These are phyloP conservation scores for Lasioglossum morio DNA, from an alignment of 2,888 invertebrate species.

Conservation along the genomic window DNA sequence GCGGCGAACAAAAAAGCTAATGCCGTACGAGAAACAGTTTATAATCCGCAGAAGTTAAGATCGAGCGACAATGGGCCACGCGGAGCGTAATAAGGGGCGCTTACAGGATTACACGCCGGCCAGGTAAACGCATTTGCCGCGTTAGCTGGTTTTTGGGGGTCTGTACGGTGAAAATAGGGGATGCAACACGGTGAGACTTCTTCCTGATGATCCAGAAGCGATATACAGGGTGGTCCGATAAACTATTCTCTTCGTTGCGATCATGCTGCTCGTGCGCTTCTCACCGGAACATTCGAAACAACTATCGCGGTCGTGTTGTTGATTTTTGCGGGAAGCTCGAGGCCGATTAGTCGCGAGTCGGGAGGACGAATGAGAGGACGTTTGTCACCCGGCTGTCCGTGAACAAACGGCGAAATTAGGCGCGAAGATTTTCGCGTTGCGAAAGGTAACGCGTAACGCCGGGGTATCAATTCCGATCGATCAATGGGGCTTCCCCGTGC, in stretches of 20 bases:
- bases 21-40: constrained; percentile 80
- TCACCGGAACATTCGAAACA: not conserved
- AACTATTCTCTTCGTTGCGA: not conserved
- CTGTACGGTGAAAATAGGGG: constrained; percentile 2
- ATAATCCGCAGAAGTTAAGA: constrained; percentile 84
- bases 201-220: constrained; percentile 27
- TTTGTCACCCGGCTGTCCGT: not conserved
- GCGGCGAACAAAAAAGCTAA: constrained; percentile 71
- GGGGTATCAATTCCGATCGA: constrained; percentile 66
- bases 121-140: constrained; percentile 75
- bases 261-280: not conserved
- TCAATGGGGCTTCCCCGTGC: constrained; percentile 62
- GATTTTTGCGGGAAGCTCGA: not conserved
- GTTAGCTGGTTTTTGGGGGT: constrained; percentile 3
- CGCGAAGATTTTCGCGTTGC: constrained; percentile 7
- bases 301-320: not conserved
- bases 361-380: not conserved
- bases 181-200: constrained; percentile 13
- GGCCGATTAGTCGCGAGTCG: not conserved
- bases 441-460: constrained; percentile 41
- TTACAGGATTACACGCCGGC: constrained; percentile 80
- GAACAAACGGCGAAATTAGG: constrained; percentile 2
- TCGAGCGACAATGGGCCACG: constrained; percentile 78
- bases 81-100: constrained; percentile 83
- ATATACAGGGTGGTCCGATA: constrained; percentile 20